Conservation (phyloP, 2,888 invertebrate species). For the Troides helena region DNA sequence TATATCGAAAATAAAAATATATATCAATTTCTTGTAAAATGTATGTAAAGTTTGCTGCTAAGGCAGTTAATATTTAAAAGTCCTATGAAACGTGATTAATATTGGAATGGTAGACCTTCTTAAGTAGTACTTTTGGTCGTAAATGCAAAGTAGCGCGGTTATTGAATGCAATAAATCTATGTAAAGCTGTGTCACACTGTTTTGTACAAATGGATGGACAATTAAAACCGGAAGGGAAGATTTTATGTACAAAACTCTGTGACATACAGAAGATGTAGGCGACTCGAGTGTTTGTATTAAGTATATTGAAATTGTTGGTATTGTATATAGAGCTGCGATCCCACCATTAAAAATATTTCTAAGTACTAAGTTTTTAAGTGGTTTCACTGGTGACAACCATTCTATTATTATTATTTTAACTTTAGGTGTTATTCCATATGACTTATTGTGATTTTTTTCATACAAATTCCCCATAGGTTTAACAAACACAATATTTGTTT, state of each 20-base stretch:
- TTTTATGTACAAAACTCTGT: constrained; percentile 44
- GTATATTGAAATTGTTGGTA: constrained; percentile 74
- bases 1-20: constrained; percentile 11
- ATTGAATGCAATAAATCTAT: constrained; percentile 71
- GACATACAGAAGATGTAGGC: constrained; percentile 60
- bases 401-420: constrained; percentile 55
- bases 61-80: constrained; percentile 18
- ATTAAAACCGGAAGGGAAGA: constrained; percentile 9
- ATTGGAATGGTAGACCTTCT: constrained; percentile 42
- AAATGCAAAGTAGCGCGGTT: constrained; percentile 68
- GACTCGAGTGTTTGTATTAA: constrained; percentile 76
- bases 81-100: constrained; percentile 25
- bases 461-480: constrained; percentile 67
- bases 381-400: constrained; percentile 66
- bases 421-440: constrained; percentile 71
- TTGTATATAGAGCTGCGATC: constrained; percentile 79
- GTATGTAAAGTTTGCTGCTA: constrained; percentile 12
- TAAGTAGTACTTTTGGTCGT: constrained; percentile 70
- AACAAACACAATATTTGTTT: constrained; percentile 59
- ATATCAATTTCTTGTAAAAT: constrained; percentile 3
- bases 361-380: constrained; percentile 74
- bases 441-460: constrained; percentile 74
- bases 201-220: constrained; percentile 42
- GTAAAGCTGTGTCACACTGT: constrained; percentile 51
- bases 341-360: constrained; percentile 78